Conservation (phyloP, 2,797 vertebrate species). For the Gymnodraco acuticeps region DNA sequence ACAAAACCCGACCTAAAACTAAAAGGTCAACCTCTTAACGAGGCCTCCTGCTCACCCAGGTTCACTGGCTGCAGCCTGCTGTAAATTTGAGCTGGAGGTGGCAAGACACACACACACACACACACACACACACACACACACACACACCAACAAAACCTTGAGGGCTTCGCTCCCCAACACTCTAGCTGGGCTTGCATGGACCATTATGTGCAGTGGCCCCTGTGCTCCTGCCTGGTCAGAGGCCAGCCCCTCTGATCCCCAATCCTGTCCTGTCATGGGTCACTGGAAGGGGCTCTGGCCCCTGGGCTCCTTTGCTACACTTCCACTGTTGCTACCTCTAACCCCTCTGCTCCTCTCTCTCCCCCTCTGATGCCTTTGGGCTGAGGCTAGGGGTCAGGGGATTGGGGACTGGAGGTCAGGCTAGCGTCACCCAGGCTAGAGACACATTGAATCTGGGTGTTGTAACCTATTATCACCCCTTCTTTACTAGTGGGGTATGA, state of each 20-base stretch:
- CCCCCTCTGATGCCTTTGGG: slow-evolving; percentile 83
- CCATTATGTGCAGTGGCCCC: slow-evolving; percentile 85
- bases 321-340: slow-evolving; percentile 79
- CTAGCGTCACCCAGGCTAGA: slow-evolving; percentile 89
- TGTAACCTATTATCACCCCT: slow-evolving; percentile 92
- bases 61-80: slow-evolving; percentile 77
- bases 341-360: slow-evolving; percentile 77
- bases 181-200: slow-evolving; percentile 62
- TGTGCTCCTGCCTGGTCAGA: slow-evolving; percentile 84
- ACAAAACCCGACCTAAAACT: slow-evolving; percentile 77
- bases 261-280: slow-evolving; percentile 94
- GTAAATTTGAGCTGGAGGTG: slow-evolving; percentile 79
- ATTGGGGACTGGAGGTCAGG: slow-evolving; percentile 90
- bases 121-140: neutral
- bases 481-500: slow-evolving; percentile 85
- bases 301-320: slow-evolving; percentile 84
- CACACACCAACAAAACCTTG: slow-evolving; percentile 56
- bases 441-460: slow-evolving; percentile 91
- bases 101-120: slow-evolving; percentile 10
- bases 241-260: slow-evolving; percentile 89
- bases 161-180: slow-evolving; percentile 65
- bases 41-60: slow-evolving; percentile 76
- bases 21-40: slow-evolving; percentile 82
- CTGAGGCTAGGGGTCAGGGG: slow-evolving; percentile 90
- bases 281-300: slow-evolving; percentile 89